Evolutionary conservation across 2,888 invertebrate species (phyloP).

Genomic region (Tetheella fluctuosa): DNA sequence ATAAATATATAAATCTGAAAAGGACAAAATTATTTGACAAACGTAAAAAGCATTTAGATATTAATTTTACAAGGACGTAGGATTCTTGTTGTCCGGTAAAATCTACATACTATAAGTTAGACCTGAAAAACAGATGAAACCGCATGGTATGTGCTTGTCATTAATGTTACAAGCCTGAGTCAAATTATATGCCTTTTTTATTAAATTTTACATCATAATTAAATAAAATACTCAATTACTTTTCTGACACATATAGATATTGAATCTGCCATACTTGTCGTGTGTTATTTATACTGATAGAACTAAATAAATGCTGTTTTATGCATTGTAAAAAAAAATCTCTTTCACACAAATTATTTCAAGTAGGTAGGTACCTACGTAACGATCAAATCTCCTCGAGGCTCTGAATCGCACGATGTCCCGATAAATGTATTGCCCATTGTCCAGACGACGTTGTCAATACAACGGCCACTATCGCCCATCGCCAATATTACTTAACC

Average conservation of each 20-base stretch:
- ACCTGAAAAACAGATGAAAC: neutral
- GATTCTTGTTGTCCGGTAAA: neutral
- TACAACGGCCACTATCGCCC: slow-evolving; percentile 56
- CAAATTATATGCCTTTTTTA: no score
- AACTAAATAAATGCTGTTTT: no score
- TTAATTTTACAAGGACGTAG: no score
- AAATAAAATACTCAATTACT: no score
- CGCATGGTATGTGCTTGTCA: neutral
- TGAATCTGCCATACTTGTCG: no score
- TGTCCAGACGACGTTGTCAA: slow-evolving; percentile 61
- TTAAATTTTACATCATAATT: no score
- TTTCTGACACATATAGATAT: no score
- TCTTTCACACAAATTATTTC: neutral
- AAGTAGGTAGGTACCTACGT: slow-evolving; percentile 4
- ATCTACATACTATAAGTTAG: neutral
- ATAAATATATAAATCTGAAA: no score
- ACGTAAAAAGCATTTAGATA: no score
- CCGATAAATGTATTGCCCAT: slow-evolving; percentile 62
- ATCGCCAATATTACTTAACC: slow-evolving; percentile 62
- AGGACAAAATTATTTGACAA: no score
- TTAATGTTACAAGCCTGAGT: no score
- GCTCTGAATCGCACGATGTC: slow-evolving; percentile 40
- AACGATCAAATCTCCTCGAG: slow-evolving; percentile 21
- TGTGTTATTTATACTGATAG: no score
- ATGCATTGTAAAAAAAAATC: neutral